A percentile compares a stretch with the other conserved stretches of the same genome.
These are phyloP conservation scores for Amphiprion ocellaris DNA, from an alignment of 2,113 vertebrate species.

Conservation along the genomic window DNA sequence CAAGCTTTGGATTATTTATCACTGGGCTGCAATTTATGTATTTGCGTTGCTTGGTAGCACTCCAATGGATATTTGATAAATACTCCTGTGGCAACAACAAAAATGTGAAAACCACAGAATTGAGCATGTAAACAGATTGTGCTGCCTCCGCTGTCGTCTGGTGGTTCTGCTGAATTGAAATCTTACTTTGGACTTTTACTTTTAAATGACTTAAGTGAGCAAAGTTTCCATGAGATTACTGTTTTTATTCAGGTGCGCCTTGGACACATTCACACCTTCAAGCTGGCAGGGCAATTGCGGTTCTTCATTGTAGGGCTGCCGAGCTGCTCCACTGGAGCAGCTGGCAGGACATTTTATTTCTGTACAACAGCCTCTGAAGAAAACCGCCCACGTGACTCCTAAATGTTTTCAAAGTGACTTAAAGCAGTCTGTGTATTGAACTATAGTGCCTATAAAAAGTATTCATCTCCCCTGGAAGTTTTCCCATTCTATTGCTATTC, in stretches of 20 bases:
- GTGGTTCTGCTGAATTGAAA: conserved; percentile 13
- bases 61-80: conserved; percentile 52
- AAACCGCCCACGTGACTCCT: conserved; percentile 11
- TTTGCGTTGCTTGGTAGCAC: conserved; percentile 48
- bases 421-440: conserved; percentile 1
- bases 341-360: conserved; percentile 43
- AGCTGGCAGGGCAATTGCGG: conserved; percentile 15
- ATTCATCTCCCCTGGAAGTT: too few species aligned
- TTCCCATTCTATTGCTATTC: too few species aligned
- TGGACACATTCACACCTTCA: conserved; percentile 20
- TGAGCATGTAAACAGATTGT: conserved; percentile 7
- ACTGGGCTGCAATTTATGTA: conserved; percentile 37
- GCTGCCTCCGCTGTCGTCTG: background rate
- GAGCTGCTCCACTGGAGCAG: conserved; percentile 39
- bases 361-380: background rate
- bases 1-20: conserved; percentile 71
- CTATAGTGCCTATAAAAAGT: too few species aligned
- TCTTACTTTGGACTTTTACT: background rate
- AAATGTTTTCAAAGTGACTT: conserved; percentile 17
- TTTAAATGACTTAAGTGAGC: background rate
- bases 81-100: conserved; percentile 43
- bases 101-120: conserved; percentile 13
- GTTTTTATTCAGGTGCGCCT: background rate
- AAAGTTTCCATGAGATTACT: conserved; percentile 3
- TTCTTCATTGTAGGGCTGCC: conserved; percentile 10